A percentile compares a stretch with the other conserved stretches of the same genome.
phyloP scores from a whole-genome alignment of 2,888 invertebrate species.

The Cheilosia impressa region DNA sequence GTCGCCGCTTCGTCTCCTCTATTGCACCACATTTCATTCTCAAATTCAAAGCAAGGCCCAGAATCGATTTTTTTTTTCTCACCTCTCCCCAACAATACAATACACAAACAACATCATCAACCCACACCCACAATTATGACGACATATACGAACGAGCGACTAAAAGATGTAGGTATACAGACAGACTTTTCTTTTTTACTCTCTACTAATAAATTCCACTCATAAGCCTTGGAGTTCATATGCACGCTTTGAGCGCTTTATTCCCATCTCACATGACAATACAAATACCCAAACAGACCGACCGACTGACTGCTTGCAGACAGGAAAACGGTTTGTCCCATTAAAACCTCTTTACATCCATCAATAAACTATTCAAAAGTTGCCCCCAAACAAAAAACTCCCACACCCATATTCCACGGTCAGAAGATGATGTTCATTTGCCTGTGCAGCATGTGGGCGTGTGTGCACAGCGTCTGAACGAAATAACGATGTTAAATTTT shows the following conservation, averaged over 20 bases:
- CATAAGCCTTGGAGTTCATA: slow-evolving; percentile 65
- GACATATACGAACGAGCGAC: not conserved
- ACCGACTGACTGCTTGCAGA: slow-evolving; percentile 42
- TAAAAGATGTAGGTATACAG: slow-evolving; percentile 3
- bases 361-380: slow-evolving; percentile 76
- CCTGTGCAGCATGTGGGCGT: slow-evolving; percentile 15
- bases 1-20: slow-evolving; percentile 7
- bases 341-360: slow-evolving; percentile 76
- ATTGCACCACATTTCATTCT: slow-evolving; percentile 13
- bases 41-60: slow-evolving; percentile 50
- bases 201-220: slow-evolving; percentile 53
- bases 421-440: slow-evolving; percentile 7
- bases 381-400: slow-evolving; percentile 6
- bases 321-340: slow-evolving; percentile 65
- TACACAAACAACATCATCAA: slow-evolving; percentile 26
- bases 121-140: slow-evolving; percentile 50
- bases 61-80: slow-evolving; percentile 59
- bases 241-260: slow-evolving; percentile 44
- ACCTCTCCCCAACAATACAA: slow-evolving; percentile 33
- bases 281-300: slow-evolving; percentile 11
- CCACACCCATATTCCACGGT: not conserved
- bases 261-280: slow-evolving; percentile 18
- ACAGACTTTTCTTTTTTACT: slow-evolving; percentile 19
- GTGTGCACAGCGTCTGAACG: slow-evolving; percentile 45
- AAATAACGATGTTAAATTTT: slow-evolving; percentile 74